Percentiles rank a stretch among this genome's conserved stretches.
Evolutionary conservation across 1,140 invertebrate genomes (phyloP).

Genomic region (Lordiphosa mommai): DNA sequence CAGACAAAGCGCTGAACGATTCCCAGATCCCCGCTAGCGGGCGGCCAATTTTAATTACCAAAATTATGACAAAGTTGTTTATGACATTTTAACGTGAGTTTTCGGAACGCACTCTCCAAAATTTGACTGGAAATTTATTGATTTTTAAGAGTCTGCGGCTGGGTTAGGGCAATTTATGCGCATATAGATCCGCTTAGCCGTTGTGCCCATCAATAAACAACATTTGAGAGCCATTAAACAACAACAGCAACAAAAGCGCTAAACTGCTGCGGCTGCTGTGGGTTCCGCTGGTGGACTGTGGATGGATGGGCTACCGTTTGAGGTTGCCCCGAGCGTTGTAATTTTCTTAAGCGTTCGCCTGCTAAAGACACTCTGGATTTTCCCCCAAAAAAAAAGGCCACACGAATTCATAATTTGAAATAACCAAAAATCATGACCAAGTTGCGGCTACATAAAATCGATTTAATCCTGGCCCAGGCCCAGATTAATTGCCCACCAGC

Average conservation of each 20-base stretch:
- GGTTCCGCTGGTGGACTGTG: neutral
- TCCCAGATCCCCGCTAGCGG: slow-evolving; percentile 25
- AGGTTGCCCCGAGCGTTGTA: slow-evolving; percentile 37
- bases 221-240: slow-evolving; percentile 52
- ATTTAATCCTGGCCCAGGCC: slow-evolving; percentile 66
- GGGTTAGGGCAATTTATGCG: slow-evolving; percentile 44
- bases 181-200: slow-evolving; percentile 66
- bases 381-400: slow-evolving; percentile 18
- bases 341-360: slow-evolving; percentile 53
- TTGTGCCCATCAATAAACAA: slow-evolving; percentile 69
- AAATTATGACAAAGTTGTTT: slow-evolving; percentile 79
- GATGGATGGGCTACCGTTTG: slow-evolving; percentile 50
- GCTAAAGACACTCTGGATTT: slow-evolving; percentile 14
- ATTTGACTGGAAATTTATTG: slow-evolving; percentile 69
- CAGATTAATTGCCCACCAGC: slow-evolving; percentile 68
- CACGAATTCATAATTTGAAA: slow-evolving; percentile 55
- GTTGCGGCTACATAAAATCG: slow-evolving; percentile 64
- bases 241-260: slow-evolving; percentile 53
- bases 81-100: slow-evolving; percentile 66
- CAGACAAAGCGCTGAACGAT: slow-evolving; percentile 17
- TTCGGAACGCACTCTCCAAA: slow-evolving; percentile 38
- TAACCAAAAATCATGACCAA: slow-evolving; percentile 54
- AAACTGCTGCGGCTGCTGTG: slow-evolving; percentile 60
- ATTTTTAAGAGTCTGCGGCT: slow-evolving; percentile 65
- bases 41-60: slow-evolving; percentile 77